Evolutionary conservation across 92 coral and sea anemone species (phyloP).

Genomic region (Galaxea fascicularis): DNA sequence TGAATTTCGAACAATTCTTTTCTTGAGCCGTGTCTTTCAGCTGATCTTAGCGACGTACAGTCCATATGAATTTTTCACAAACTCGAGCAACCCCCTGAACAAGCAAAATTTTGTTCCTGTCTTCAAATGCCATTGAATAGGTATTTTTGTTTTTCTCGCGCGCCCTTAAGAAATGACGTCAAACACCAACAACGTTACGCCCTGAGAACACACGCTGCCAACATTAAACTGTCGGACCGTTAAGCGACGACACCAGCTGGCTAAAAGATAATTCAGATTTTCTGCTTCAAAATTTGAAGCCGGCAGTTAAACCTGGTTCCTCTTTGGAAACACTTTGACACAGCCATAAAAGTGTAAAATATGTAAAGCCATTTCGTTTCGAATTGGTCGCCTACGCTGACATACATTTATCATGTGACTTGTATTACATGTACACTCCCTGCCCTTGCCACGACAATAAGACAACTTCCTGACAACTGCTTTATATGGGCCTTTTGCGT

Average conservation of each 20-base stretch:
- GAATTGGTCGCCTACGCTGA: conserved; percentile 20
- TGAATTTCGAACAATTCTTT: neutral
- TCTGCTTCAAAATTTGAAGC: conserved; percentile 9
- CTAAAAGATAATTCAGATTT: conserved; percentile 5
- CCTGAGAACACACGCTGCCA: conserved; percentile 29
- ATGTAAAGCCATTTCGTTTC: neutral
- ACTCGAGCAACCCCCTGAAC: neutral
- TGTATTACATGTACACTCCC: conserved; percentile 7
- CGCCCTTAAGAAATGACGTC: conserved; percentile 40
- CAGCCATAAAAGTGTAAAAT: conserved; percentile 4
- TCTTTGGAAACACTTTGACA: conserved; percentile 1
- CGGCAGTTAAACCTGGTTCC: neutral
- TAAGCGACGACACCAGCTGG: neutral
- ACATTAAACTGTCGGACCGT: neutral
- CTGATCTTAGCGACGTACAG: neutral
- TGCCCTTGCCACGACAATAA: conserved; percentile 24
- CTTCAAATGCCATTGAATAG: neutral
- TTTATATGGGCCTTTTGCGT: conserved; percentile 31
- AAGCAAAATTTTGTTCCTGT: conserved; percentile 8
- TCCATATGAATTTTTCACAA: neutral
- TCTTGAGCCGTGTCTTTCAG: neutral
- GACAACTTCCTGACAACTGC: conserved; percentile 33
- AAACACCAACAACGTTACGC: neutral
- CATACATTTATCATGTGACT: conserved; percentile 15
- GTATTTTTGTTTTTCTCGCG: conserved; percentile 23